Evolutionary conservation across 2,888 invertebrate species (phyloP).

Genomic region (Eutolmus rufibarbis): DNA sequence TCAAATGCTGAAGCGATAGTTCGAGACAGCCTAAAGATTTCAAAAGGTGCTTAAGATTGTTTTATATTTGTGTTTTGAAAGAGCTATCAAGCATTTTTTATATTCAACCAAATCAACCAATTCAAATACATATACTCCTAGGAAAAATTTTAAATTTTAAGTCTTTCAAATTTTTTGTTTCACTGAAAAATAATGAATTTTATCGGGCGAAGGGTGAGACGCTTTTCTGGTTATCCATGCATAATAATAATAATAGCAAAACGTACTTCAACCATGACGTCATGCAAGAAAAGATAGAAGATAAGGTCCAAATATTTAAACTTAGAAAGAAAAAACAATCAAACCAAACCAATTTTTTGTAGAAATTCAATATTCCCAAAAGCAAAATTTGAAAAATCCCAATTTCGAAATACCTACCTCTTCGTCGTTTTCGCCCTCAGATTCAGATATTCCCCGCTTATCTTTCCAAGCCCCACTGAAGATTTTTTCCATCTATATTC

Average conservation of each 20-base stretch:
- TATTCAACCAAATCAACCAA: neutral
- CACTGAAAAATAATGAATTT: neutral
- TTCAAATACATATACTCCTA: neutral
- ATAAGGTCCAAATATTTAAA: neutral
- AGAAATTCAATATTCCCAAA: neutral
- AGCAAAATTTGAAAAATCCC: neutral
- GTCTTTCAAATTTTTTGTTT: neutral
- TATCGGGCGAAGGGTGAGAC: neutral
- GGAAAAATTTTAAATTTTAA: neutral
- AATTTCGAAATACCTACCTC: constrained; percentile 39
- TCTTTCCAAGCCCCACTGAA: constrained; percentile 91
- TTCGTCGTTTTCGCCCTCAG: constrained; percentile 54
- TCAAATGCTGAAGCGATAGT: neutral
- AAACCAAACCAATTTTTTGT: neutral
- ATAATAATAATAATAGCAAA: no score
- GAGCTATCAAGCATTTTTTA: neutral
- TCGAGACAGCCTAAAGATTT: neutral
- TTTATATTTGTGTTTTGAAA: no score
- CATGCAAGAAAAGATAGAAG: neutral
- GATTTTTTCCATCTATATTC: constrained; percentile 86
- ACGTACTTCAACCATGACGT: neutral
- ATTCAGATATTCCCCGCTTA: constrained; percentile 71
- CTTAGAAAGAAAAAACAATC: neutral
- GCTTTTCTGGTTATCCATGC: neutral
- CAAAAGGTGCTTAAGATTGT: neutral